These are phyloP conservation scores for Austrofundulus limnaeus DNA, from an alignment of 2,113 vertebrate genomes.

Conservation along the genomic window DNA sequence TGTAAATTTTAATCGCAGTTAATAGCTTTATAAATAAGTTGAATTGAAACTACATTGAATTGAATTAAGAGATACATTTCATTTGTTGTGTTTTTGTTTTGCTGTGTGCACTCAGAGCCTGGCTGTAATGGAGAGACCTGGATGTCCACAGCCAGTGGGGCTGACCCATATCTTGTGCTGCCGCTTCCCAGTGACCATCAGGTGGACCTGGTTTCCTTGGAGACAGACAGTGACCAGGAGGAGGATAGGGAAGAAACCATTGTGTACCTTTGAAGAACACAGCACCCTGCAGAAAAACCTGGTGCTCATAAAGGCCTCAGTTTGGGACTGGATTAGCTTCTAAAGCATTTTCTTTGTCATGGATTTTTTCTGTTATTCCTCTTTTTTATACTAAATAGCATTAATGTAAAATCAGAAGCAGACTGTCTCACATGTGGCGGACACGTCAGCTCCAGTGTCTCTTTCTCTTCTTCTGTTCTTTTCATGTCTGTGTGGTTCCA, in stretches of 20 bases:
- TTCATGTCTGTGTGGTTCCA: slow-evolving; percentile 1
- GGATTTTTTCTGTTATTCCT: slow-evolving; percentile 9
- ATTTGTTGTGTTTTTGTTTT: not conserved
- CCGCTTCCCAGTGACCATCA: slow-evolving; percentile 54
- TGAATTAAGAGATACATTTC: slow-evolving; percentile 8
- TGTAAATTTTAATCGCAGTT: too few species aligned
- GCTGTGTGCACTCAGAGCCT: slow-evolving; percentile 34
- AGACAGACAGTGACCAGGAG: slow-evolving; percentile 72
- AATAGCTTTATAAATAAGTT: too few species aligned
- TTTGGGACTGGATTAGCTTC: not conserved
- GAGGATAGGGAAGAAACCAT: slow-evolving; percentile 85
- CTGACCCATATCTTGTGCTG: slow-evolving; percentile 35
- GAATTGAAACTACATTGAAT: too few species aligned
- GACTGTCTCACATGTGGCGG: slow-evolving; percentile 30
- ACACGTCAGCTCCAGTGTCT: slow-evolving; percentile 54
- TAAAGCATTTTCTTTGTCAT: not conserved
- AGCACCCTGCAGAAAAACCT: slow-evolving; percentile 11
- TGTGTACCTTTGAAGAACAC: slow-evolving; percentile 87
- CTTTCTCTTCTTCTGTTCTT: slow-evolving; percentile 7
- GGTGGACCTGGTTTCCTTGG: slow-evolving; percentile 69
- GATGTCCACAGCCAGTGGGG: slow-evolving; percentile 42
- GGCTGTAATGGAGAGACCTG: slow-evolving; percentile 57
- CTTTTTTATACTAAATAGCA: slow-evolving; percentile 3
- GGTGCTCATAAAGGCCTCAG: slow-evolving; percentile 1
- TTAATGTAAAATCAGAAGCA: slow-evolving; percentile 16